phyloP scores from a whole-genome alignment of 2,888 invertebrate genomes.

The Agonopterix heracliana region DNA sequence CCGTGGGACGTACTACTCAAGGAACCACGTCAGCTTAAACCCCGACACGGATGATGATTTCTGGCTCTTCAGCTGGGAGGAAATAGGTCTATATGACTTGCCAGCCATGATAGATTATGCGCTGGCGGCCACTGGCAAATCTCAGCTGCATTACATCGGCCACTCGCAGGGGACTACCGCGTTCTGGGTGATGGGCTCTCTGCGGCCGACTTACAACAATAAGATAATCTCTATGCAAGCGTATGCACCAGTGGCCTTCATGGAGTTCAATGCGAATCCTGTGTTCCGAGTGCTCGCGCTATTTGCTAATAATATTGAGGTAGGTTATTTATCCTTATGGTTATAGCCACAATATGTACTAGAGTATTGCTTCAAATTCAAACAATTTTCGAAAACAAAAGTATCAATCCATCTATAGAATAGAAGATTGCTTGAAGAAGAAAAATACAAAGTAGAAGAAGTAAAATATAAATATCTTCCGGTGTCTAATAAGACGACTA shows the following conservation, averaged over 20 bases:
- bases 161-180: slow-evolving; percentile 82
- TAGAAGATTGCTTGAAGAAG: background rate
- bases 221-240: slow-evolving; percentile 79
- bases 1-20: slow-evolving; percentile 81
- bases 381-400: background rate
- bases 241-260: slow-evolving; percentile 79
- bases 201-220: slow-evolving; percentile 77
- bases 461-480: too few relatives aligned
- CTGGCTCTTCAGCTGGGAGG: slow-evolving; percentile 86
- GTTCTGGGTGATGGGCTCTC: slow-evolving; percentile 79
- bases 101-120: slow-evolving; percentile 86
- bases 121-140: slow-evolving; percentile 67
- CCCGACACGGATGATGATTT: slow-evolving; percentile 52
- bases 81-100: slow-evolving; percentile 84
- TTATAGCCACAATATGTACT: too few relatives aligned
- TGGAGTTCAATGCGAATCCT: slow-evolving; percentile 63
- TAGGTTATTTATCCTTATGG: slow-evolving; percentile 27
- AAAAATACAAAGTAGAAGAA: background rate
- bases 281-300: slow-evolving; percentile 52
- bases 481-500: too few relatives aligned
- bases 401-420: background rate
- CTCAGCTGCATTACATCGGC: slow-evolving; percentile 82
- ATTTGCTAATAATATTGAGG: slow-evolving; percentile 43
- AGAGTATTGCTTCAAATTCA: too few relatives aligned
- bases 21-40: slow-evolving; percentile 62